Conservation (phyloP, 1,140 invertebrate genomes). For the Heliconius hewitsoni region DNA sequence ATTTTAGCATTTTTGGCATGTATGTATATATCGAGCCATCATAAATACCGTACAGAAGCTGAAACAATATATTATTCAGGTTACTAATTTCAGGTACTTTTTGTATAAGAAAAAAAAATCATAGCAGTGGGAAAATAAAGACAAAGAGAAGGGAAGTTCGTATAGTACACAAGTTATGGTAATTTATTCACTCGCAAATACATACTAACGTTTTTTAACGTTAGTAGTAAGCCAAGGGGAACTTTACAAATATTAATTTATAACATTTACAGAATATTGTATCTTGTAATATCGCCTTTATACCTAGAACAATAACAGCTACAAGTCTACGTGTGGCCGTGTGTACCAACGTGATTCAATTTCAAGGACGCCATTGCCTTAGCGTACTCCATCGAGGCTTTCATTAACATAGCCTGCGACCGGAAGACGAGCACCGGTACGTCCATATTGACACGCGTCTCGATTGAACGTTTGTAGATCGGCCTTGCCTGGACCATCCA, state of each 20-base stretch:
- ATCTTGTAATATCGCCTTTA: slow-evolving; percentile 13
- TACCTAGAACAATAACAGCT: slow-evolving; percentile 12
- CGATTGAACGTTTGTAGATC: slow-evolving; percentile 42
- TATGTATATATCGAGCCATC: too few relatives aligned
- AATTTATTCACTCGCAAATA: not conserved
- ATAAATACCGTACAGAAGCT: too few relatives aligned
- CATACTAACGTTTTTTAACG: not conserved
- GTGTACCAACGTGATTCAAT: slow-evolving; percentile 34
- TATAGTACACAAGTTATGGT: not conserved
- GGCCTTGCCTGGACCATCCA: slow-evolving; percentile 42
- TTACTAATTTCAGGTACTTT: too few relatives aligned
- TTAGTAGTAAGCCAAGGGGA: not conserved
- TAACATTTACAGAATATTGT: not conserved
- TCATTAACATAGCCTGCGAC: slow-evolving; percentile 60
- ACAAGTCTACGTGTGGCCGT: slow-evolving; percentile 22
- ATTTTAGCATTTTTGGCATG: not conserved
- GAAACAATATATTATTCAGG: not conserved
- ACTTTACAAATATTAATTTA: not conserved
- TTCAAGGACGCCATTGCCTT: slow-evolving; percentile 52
- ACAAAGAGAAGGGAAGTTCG: too few relatives aligned
- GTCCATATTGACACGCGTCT: slow-evolving; percentile 56
- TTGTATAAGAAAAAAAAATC: too few relatives aligned
- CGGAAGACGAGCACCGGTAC: slow-evolving; percentile 58
- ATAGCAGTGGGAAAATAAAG: too few relatives aligned
- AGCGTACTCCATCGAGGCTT: slow-evolving; percentile 48